Conservation (phyloP, 2,113 vertebrate species). For the Lamprotornis superbus region DNA sequence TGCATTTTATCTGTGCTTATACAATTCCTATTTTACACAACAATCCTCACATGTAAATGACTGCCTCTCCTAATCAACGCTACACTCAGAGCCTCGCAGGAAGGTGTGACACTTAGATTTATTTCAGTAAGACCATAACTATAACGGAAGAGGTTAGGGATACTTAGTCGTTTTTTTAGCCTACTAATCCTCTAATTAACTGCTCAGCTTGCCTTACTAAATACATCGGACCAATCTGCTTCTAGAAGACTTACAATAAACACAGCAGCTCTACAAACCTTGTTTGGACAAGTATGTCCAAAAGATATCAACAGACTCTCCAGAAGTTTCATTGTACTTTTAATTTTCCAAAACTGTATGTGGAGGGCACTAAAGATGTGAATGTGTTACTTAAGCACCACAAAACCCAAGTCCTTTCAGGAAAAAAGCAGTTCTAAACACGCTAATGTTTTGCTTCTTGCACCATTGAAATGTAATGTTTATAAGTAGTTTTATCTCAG, state of each 20-base stretch:
- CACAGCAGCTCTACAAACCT: background rate
- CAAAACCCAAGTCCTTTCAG: background rate
- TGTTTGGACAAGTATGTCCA: background rate
- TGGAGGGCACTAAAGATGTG: background rate
- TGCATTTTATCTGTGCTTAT: background rate
- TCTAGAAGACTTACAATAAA: background rate
- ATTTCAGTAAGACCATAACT: background rate
- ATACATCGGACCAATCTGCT: background rate
- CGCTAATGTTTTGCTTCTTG: background rate
- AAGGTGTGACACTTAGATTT: background rate
- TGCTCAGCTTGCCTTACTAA: slow-evolving; percentile 10
- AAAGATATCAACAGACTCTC: background rate
- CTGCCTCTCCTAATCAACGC: background rate
- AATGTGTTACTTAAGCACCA: background rate
- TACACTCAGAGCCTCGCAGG: background rate
- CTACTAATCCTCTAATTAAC: slow-evolving; percentile 34
- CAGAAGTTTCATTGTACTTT: background rate
- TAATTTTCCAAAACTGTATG: background rate
- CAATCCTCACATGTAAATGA: background rate
- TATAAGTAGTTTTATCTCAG: background rate
- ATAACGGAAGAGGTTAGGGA: background rate
- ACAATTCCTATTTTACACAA: background rate
- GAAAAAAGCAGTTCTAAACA: background rate
- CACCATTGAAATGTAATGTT: background rate
- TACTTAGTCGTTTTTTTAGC: background rate